Base-by-base conservation (phyloP, 2,888 invertebrate genomes). In the Nomada fucata region DNA sequence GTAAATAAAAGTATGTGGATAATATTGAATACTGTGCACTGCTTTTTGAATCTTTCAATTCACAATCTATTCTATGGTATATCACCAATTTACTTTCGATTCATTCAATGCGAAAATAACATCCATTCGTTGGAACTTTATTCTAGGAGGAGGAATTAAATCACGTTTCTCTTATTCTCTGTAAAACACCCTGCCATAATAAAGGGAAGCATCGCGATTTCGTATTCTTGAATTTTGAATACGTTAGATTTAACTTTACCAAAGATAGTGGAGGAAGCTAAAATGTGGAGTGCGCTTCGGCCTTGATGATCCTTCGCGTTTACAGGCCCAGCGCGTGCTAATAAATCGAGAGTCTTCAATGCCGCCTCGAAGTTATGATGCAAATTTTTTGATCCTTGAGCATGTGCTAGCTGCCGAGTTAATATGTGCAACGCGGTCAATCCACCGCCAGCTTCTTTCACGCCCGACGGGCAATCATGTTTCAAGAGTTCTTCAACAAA, bases 361-460 rank as follows among this genome's bases (percentile, higher is more conserved):
- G 92, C 91, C 18, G 89, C 89, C 29, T 91, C 89, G 44, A 92
- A 91, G 65, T 91, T 89, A 53, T 89, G 87, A 63, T 90, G 87
- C 20, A 89, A 80, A 77, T 86, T 89, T 69, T 88, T 91, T 2
- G 89, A 89, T 65, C 87, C 83, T 67, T 89, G 90, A 15, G 88
- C 87, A 65, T 91, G 88, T 9, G 90, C 88, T 53, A 93, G 77
- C 77, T 92, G 92, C 18, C 92, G 89, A 9, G 92, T 90, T 47
- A 93, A 82, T 74, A 92, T 86, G 65, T 93, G 93, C 42, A 93
- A 82, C 2, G 92, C 92, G n/a, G 92, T 92, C 44, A 91, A 86
- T 36, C 93, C 92, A 20, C 91, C 90, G 23, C 93, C 91, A 44
- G 92, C 92, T 79, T 93, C 92, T 79, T 92, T 93, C 9, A 92